phyloP scores from a whole-genome alignment of 2,113 vertebrate species.

The Heloderma charlesbogerti region DNA sequence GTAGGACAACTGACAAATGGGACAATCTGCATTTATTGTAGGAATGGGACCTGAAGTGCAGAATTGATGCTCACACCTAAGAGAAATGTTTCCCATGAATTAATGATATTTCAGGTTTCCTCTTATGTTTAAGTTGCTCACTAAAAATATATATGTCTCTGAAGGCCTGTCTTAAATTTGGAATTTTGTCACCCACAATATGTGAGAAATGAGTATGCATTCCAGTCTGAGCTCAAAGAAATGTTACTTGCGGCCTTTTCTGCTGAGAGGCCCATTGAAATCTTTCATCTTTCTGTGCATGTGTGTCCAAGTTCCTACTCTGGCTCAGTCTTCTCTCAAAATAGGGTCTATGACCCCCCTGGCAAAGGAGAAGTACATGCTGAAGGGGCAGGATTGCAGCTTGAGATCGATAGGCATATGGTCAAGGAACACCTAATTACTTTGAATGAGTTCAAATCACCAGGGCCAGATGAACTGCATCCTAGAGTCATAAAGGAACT shows the following conservation, averaged over 20 bases:
- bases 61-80: conserved; percentile 49
- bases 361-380: too few species aligned
- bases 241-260: conserved; percentile 49
- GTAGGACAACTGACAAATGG: conserved; percentile 41
- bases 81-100: conserved; percentile 43
- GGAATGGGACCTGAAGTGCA: conserved; percentile 37
- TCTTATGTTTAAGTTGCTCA: conserved; percentile 59
- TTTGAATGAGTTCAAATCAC: too few species aligned
- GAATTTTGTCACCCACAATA: conserved; percentile 52
- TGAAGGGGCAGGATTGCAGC: too few species aligned
- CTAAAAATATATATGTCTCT: conserved; percentile 38
- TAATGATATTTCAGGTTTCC: conserved; percentile 67
- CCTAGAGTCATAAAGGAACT: too few species aligned
- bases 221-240: conserved; percentile 40
- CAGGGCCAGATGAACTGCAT: too few species aligned
- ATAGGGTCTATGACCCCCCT: too few species aligned
- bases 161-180: conserved; percentile 66
- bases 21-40: conserved; percentile 48
- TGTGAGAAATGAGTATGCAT: conserved; percentile 60
- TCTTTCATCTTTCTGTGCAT: neutral
- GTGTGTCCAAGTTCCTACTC: too few species aligned
- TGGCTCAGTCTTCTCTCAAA: too few species aligned
- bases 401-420: too few species aligned
- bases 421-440: too few species aligned
- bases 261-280: conserved; percentile 1